Base-by-base conservation (phyloP, 2,797 vertebrate species). In the Adelosebastes latens region DNA sequence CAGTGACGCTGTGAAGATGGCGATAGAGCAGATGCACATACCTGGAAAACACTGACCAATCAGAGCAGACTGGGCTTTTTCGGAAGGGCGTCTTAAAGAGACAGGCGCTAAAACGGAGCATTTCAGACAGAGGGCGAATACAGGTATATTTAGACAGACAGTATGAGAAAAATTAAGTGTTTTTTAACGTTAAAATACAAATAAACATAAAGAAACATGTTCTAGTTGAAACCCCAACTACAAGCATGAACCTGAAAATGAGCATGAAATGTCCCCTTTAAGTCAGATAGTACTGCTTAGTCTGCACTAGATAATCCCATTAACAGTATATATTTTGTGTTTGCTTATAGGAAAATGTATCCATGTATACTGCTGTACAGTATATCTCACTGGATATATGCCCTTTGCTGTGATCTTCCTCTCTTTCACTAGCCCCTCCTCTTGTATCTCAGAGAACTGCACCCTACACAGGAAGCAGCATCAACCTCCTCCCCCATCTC, bases 371-470 rank as follows among this genome's bases (percentile, higher is more conserved):
- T 79, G 27, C 25, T 84, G 49, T 34, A 52, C 75, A 61, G n/a
- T 46, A 18, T 36, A 25, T 88, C 77, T 86, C 34, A 88, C 75
- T 83, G 36, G 62, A 68, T 73, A 61, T 66, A 18, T 82, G 25
- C 31, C 59, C 60, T 86, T 36, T 80, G 58, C 70, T 89, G 64
- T 86, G 60, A 49, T 89, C 59, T 88, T 75, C 66, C 87, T 86
- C 75, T 80, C 62, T 80, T 39, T 79, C 65, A 68, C 73, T 71
- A 96, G 96, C 88, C 91, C 94, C 39, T 94, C 95, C 70, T 93
- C 95, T 78, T 96, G 96, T 86, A 93, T 96, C 90, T 95, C 95
- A 68, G 94, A 96, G 83, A 97, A 96, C 91, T 93, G 93, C 53
- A 86, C 91, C 56, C 88, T 94, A 1, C 96, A 95, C 91, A 92